Evolutionary conservation across 1,140 invertebrate genomes (phyloP).

Genomic region (Dendrolimus kikuchii): DNA sequence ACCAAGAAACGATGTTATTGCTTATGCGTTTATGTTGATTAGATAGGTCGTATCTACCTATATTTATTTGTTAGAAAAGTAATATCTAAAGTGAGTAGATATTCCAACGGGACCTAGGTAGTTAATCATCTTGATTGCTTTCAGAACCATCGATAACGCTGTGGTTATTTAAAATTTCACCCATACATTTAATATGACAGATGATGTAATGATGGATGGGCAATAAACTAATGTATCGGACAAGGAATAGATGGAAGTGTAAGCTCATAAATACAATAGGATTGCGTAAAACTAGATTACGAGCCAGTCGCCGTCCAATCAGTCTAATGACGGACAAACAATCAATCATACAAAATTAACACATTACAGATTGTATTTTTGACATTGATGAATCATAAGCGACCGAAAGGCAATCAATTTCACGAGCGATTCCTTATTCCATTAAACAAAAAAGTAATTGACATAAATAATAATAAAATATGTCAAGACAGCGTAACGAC

Average conservation of each 20-base stretch:
- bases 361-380: slow-evolving; percentile 59
- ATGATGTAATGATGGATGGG: slow-evolving; percentile 18
- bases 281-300: slow-evolving; percentile 65
- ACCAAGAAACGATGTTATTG: too few species aligned
- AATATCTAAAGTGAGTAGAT: too few species aligned
- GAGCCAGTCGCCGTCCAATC: slow-evolving; percentile 17
- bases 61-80: too few species aligned
- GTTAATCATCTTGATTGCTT: too few species aligned
- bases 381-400: slow-evolving; percentile 69
- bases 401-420: slow-evolving; percentile 66
- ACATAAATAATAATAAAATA: slow-evolving; percentile 73
- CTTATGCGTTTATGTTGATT: too few species aligned
- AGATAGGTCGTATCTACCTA: too few species aligned
- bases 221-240: slow-evolving; percentile 28
- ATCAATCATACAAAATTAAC: slow-evolving; percentile 71
- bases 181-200: slow-evolving; percentile 45
- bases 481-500: slow-evolving; percentile 65
- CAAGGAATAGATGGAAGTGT: slow-evolving; percentile 13
- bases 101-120: too few species aligned
- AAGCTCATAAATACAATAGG: slow-evolving; percentile 40
- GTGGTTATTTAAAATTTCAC: slow-evolving; percentile 13
- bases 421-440: slow-evolving; percentile 65
- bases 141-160: slow-evolving; percentile 6
- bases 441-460: slow-evolving; percentile 71
- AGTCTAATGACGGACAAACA: slow-evolving; percentile 54